Evolutionary conservation across 1,140 invertebrate species (phyloP).

Genomic region (Drosophila erecta): DNA sequence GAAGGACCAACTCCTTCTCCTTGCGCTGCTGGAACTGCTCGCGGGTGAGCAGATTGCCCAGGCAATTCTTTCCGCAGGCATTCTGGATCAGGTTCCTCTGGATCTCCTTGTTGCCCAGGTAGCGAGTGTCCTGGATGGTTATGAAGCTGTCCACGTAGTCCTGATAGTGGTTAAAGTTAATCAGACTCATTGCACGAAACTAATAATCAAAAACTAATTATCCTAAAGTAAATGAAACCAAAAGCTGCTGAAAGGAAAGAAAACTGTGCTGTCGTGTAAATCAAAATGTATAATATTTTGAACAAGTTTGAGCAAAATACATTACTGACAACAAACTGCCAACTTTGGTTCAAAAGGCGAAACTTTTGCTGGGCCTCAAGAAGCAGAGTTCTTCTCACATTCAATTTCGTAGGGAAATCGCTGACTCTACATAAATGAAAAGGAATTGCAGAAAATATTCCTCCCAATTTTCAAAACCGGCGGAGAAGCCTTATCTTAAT

Average conservation of each 20-base stretch:
- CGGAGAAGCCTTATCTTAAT: constrained; percentile 10
- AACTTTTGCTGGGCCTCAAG: constrained; percentile 18
- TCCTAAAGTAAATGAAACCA: neutral
- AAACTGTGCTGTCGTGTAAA: constrained; percentile 15
- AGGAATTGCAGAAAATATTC: neutral
- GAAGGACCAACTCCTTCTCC: neutral
- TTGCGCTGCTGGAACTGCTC: constrained; percentile 23
- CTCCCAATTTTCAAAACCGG: neutral
- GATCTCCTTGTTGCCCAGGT: constrained; percentile 22
- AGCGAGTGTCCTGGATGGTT: constrained; percentile 33
- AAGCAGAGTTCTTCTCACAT: neutral
- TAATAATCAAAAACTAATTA: neutral
- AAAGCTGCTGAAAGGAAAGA: constrained; percentile 2
- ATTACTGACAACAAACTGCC: constrained; percentile 18
- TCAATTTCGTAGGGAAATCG: neutral
- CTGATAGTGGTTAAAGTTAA: constrained; percentile 24
- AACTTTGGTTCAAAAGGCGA: constrained; percentile 11
- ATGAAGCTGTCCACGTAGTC: constrained; percentile 53
- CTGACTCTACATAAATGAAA: neutral
- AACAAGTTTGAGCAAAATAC: constrained; percentile 24
- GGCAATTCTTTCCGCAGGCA: constrained; percentile 29
- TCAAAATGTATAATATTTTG: constrained; percentile 24
- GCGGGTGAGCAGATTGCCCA: constrained; percentile 36
- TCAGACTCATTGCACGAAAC: constrained; percentile 25
- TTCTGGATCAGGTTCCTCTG: constrained; percentile 31